phyloP scores from a whole-genome alignment of 2,113 vertebrate species.

The Triplophysa dalaica region DNA sequence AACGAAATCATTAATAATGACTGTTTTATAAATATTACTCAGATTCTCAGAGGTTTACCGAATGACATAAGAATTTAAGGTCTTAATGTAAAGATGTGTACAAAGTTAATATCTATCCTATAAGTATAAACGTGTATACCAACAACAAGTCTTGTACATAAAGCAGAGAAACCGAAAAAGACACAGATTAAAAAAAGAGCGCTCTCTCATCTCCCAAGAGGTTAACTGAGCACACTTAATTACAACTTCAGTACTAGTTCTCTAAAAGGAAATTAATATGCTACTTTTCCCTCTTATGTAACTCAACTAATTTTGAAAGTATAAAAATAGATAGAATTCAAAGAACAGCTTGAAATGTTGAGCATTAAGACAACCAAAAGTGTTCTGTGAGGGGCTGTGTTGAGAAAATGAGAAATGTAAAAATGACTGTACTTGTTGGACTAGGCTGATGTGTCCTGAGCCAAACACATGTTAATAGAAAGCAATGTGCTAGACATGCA shows the following conservation, averaged over 20 bases:
- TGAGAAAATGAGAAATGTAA: no score
- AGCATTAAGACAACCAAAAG: conserved; percentile 28
- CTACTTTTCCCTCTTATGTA: conserved; percentile 56
- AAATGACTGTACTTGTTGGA: not conserved
- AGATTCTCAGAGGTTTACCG: not conserved
- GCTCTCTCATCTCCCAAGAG: conserved; percentile 40
- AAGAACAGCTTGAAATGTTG: conserved; percentile 52
- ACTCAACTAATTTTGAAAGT: conserved; percentile 52
- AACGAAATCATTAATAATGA: no score
- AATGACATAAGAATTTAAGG: no score
- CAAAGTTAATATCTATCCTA: not conserved
- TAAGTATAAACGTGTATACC: not conserved
- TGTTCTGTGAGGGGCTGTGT: not conserved
- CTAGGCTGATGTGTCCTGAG: no score
- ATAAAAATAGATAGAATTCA: conserved; percentile 44
- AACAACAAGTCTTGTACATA: not conserved
- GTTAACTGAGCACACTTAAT: conserved; percentile 56
- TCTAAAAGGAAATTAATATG: conserved; percentile 50
- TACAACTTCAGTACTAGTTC: conserved; percentile 57
- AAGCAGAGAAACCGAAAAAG: conserved; percentile 17
- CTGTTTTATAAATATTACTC: not conserved
- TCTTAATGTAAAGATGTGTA: not conserved
- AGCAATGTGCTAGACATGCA: no score
- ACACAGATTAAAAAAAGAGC: not conserved
- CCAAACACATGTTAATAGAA: not conserved